Percentiles rank a stretch among this genome's conserved stretches.
Conservation (phyloP, 1,140 invertebrate species). For the Meloidogyne exigua region DNA sequence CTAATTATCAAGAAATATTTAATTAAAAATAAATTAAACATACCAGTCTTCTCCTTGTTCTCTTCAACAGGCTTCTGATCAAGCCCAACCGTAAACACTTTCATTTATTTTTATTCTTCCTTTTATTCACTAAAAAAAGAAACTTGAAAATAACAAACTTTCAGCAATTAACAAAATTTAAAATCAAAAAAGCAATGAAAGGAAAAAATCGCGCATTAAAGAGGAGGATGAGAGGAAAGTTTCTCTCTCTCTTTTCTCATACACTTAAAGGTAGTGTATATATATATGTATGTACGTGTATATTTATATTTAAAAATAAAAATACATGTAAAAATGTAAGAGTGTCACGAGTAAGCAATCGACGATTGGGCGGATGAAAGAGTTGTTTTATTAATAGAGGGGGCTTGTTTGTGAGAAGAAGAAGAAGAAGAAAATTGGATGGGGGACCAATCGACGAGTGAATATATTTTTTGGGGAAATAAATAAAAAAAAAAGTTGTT, state of each 20-base stretch:
- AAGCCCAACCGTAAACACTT: slow-evolving; percentile 61
- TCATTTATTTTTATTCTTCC: slow-evolving; percentile 48
- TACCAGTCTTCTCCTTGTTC: slow-evolving; percentile 11
- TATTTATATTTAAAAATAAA: too few relatives aligned
- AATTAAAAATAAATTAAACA: neutral
- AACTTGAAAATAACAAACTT: neutral
- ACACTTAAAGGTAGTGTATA: neutral
- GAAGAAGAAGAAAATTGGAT: neutral
- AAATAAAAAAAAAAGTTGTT: neutral
- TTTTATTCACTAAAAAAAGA: slow-evolving; percentile 15
- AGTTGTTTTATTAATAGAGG: neutral
- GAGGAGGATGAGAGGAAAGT: neutral
- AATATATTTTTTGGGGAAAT: neutral
- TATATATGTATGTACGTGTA: neutral
- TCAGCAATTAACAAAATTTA: slow-evolving; percentile 5
- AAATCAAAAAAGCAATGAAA: slow-evolving; percentile 2
- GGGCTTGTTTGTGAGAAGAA: neutral
- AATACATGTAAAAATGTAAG: neutral
- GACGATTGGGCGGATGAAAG: neutral
- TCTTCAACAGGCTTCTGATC: slow-evolving; percentile 53
- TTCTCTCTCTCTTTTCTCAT: neutral
- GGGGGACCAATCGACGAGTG: neutral
- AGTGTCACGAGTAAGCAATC: slow-evolving; percentile 1
- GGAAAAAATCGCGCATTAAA: neutral
- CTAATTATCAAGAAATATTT: too few relatives aligned